phyloP scores from a whole-genome alignment of 2,113 vertebrate genomes.

The Ceyx cyanopectus region DNA sequence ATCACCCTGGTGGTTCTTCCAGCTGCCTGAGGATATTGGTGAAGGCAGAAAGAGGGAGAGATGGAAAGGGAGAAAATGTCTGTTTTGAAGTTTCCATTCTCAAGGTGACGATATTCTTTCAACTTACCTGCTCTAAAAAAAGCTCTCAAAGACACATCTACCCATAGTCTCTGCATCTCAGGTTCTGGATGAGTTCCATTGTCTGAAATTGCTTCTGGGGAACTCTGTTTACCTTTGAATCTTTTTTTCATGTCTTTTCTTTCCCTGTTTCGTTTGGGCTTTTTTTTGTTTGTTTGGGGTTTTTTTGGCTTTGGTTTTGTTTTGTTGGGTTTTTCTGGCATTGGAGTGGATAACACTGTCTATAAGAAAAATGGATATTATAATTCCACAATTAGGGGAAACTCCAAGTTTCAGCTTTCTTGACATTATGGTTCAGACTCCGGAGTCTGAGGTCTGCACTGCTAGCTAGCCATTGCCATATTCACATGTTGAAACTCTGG shows the following conservation, averaged over 20 bases:
- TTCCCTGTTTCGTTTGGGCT: not conserved
- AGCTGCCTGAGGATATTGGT: constrained; percentile 66
- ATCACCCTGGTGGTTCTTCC: constrained; percentile 67
- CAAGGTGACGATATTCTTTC: constrained; percentile 63
- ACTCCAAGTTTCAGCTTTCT: constrained; percentile 4
- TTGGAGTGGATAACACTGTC: not conserved
- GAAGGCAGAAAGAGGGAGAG: constrained; percentile 49
- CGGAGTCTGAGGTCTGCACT: not conserved
- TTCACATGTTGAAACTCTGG: constrained; percentile 21
- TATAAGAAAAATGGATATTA: constrained; percentile 30
- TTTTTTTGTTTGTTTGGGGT: too few species aligned
- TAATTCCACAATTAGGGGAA: not conserved
- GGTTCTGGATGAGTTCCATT: not conserved
- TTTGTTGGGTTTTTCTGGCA: not conserved
- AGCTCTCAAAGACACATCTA: not conserved
- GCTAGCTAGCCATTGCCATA: not conserved
- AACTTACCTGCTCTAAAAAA: constrained; percentile 6
- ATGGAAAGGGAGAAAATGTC: constrained; percentile 27
- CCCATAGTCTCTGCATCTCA: not conserved
- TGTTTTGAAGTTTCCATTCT: constrained; percentile 63
- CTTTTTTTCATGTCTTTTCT: not conserved
- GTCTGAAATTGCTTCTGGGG: not conserved
- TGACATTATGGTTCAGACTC: not conserved
- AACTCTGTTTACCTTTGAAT: not conserved
- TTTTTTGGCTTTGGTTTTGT: too few species aligned